Evolutionary conservation across 2,888 invertebrate genomes (phyloP).

Genomic region (Graphium colonna): DNA sequence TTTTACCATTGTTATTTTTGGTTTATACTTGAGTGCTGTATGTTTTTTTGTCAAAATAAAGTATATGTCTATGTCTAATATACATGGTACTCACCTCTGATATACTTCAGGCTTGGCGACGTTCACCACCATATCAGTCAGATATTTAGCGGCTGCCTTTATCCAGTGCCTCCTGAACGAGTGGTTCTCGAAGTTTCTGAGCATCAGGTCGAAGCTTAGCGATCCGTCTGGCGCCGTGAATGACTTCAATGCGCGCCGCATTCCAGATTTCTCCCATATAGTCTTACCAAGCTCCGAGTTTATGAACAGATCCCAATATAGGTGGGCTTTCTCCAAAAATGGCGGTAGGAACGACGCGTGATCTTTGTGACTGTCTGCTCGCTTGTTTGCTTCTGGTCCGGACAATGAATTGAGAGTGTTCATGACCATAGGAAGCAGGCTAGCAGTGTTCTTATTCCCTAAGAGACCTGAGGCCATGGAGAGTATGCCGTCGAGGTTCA

Average conservation of each 20-base stretch:
- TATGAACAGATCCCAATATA: conserved; percentile 88
- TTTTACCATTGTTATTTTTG: too few relatives aligned
- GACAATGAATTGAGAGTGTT: conserved; percentile 82
- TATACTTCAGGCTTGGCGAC: conserved; percentile 88
- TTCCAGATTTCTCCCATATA: conserved; percentile 86
- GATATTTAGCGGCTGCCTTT: conserved; percentile 85
- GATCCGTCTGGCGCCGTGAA: conserved; percentile 86
- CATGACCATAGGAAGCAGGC: conserved; percentile 84
- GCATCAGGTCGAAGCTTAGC: conserved; percentile 85
- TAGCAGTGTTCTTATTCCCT: conserved; percentile 59
- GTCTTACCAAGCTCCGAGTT: conserved; percentile 88
- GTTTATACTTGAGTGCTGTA: too few relatives aligned
- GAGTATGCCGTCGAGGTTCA: conserved; percentile 76
- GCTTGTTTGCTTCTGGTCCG: conserved; percentile 80
- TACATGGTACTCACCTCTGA: conserved; percentile 81
- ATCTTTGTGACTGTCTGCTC: conserved; percentile 82
- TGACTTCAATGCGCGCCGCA: conserved; percentile 83
- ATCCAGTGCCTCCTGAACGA: conserved; percentile 91
- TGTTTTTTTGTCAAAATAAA: too few relatives aligned
- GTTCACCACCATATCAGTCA: conserved; percentile 87
- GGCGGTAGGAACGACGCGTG: conserved; percentile 87
- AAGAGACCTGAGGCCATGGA: conserved; percentile 78
- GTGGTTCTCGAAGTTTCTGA: conserved; percentile 87
- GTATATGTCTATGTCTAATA: too few relatives aligned
- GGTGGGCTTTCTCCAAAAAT: conserved; percentile 81